Evolutionary conservation across 2,888 invertebrate genomes (phyloP).

Genomic region (Gasteruption jaculator): DNA sequence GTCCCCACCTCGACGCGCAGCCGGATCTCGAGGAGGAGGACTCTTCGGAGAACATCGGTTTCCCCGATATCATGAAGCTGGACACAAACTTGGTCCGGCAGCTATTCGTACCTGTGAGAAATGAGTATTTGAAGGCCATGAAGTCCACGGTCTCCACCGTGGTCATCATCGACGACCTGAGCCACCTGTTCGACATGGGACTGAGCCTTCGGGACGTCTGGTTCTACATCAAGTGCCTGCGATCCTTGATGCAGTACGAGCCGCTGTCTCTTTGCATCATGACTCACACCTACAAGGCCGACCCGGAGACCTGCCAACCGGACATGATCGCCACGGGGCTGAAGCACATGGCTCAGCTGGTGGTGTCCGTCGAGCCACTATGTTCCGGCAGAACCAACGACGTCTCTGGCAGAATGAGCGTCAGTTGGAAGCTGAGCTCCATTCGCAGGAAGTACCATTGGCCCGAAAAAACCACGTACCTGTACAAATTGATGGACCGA

Average conservation of each 20-base stretch:
- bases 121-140: conserved; percentile 47
- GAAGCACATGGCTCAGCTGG: conserved; percentile 61
- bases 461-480: conserved; percentile 49
- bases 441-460: conserved; percentile 36
- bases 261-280: conserved; percentile 35
- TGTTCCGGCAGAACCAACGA: conserved; percentile 70
- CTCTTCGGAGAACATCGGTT: conserved; percentile 33
- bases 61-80: conserved; percentile 32
- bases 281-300: conserved; percentile 48
- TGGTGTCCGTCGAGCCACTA: conserved; percentile 63
- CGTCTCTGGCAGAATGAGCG: conserved; percentile 65
- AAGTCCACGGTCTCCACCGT: conserved; percentile 52
- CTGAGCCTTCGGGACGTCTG: conserved; percentile 52
- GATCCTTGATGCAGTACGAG: conserved; percentile 34
- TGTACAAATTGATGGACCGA: conserved; percentile 71
- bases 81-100: conserved; percentile 49
- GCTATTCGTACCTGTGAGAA: conserved; percentile 50
- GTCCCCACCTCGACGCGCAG: too few relatives aligned
- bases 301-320: conserved; percentile 52
- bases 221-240: conserved; percentile 33
- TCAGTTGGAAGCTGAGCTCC: conserved; percentile 50
- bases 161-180: conserved; percentile 69
- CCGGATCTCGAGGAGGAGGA: too few relatives aligned
- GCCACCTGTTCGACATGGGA: conserved; percentile 66
- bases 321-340: conserved; percentile 59